phyloP scores from a whole-genome alignment of 2,888 invertebrate species.

The Xanthia icteritia region DNA sequence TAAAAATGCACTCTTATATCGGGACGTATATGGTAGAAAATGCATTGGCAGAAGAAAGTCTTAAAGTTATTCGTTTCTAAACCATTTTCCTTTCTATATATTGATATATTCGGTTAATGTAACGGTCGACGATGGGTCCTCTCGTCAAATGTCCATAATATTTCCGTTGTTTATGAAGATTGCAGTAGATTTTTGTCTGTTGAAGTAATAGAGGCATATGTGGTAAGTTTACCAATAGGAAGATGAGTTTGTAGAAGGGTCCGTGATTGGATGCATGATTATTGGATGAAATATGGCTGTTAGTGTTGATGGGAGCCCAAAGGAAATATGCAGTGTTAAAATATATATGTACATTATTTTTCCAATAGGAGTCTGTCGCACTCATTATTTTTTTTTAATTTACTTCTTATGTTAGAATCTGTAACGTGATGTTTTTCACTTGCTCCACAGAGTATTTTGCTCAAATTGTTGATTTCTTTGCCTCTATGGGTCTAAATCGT shows the following conservation, averaged over 20 bases:
- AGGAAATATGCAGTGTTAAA: background rate
- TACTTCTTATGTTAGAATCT: no score
- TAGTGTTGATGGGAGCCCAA: background rate
- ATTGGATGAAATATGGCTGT: constrained; percentile 23
- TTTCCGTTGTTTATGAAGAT: constrained; percentile 60
- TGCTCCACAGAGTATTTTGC: background rate
- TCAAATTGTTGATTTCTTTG: no score
- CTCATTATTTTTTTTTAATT: background rate
- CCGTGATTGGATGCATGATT: constrained; percentile 37
- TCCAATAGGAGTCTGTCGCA: background rate
- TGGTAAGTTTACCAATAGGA: constrained; percentile 45
- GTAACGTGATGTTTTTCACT: no score
- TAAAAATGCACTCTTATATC: background rate
- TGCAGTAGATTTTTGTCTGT: constrained; percentile 44
- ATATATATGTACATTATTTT: background rate
- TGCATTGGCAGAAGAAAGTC: constrained; percentile 10
- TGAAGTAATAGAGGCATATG: constrained; percentile 25
- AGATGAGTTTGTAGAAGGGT: constrained; percentile 30
- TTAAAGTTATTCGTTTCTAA: constrained; percentile 53
- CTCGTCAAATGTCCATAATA: constrained; percentile 34
- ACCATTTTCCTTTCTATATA: constrained; percentile 36
- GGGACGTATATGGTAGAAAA: background rate
- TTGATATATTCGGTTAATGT: constrained; percentile 58
- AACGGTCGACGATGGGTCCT: constrained; percentile 18
- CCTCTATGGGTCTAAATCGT: no score